Evolutionary conservation across 2,113 vertebrate genomes (phyloP), one percentile per base, ranked within the genome.

Genomic region (Sprattus sprattus): DNA sequence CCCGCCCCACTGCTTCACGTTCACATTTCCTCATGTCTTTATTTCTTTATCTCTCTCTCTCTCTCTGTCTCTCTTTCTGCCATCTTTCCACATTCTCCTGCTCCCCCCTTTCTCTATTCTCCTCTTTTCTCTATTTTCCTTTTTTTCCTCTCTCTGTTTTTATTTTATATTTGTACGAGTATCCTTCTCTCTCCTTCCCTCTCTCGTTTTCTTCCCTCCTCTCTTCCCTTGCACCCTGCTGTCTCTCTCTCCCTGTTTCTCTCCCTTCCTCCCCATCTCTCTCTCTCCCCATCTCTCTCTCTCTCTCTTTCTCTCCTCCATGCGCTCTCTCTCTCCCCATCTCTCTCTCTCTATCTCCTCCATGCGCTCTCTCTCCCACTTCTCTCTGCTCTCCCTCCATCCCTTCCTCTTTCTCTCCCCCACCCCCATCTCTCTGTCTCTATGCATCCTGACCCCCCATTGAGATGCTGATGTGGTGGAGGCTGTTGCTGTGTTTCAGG

Each of bases 391-490:
- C 52, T 54, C 52, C 13, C 10, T 54, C 52, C 15, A 8, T 54
- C 52, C 16, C 15, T 15, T 25, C n/a, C 39, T 16, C 52, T 64
- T 49, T 88, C 78, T 86, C 52, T 20, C n/a, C 5, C 28, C 6
- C 82, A 44, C 32, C 45, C 54, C 54, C 39, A 1, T 2, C 18
- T 39, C 81, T 15, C 45, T 18, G 46, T 82, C 86, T 87, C 28
- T 80, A n/a, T 67, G 32, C 13, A 75, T 71, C 82, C 82, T 85
- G 64, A 85, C 83, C 87, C 82, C 16, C 32, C 46, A 57, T 57
- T 22, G 16, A 57, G 18, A 20, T 57, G 18, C 54, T 57, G 54
- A 57, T 57, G 54, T 22, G 47, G 47, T 49, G 47, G 11, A 11
- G 47, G 47, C 7, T 49, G 54, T 10, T 64, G n/a, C 22, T 5